Evolutionary conservation across 2,113 vertebrate species (phyloP).

Genomic region (Syngnathus scovelli): DNA sequence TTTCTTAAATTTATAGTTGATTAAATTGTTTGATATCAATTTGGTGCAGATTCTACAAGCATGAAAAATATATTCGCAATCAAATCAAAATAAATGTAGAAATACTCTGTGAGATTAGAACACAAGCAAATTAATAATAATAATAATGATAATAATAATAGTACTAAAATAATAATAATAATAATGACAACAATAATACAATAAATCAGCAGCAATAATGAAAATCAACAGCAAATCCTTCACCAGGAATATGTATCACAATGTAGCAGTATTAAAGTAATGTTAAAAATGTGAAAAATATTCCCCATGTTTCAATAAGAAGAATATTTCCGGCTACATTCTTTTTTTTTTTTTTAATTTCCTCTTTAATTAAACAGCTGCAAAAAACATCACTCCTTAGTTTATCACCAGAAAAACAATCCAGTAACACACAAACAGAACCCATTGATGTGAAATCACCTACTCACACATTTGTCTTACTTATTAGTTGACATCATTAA

Average conservation of each 20-base stretch:
- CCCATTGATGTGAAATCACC: too few species aligned
- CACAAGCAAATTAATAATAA: not conserved
- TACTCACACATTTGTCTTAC: not conserved
- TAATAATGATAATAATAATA: too few species aligned
- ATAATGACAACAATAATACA: too few species aligned
- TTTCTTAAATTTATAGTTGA: conserved; percentile 23
- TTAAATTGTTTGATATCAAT: conserved; percentile 19
- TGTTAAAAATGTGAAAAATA: not conserved
- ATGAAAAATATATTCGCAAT: not conserved
- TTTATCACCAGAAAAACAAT: not conserved
- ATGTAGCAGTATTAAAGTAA: not conserved
- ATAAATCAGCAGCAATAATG: too few species aligned
- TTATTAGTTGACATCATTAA: not conserved
- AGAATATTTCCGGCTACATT: not conserved
- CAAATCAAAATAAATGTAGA: conserved; percentile 4
- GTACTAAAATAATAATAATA: too few species aligned
- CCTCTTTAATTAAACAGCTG: not conserved
- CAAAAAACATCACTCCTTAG: not conserved
- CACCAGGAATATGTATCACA: not conserved
- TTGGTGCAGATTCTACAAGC: conserved; percentile 19
- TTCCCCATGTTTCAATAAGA: not conserved
- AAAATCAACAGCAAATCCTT: not conserved
- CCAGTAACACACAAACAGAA: not conserved
- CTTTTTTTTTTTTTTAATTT: not conserved
- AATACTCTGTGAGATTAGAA: not conserved